Base-by-base conservation (phyloP, 2,113 vertebrate genomes). In the Lepus americanus region DNA sequence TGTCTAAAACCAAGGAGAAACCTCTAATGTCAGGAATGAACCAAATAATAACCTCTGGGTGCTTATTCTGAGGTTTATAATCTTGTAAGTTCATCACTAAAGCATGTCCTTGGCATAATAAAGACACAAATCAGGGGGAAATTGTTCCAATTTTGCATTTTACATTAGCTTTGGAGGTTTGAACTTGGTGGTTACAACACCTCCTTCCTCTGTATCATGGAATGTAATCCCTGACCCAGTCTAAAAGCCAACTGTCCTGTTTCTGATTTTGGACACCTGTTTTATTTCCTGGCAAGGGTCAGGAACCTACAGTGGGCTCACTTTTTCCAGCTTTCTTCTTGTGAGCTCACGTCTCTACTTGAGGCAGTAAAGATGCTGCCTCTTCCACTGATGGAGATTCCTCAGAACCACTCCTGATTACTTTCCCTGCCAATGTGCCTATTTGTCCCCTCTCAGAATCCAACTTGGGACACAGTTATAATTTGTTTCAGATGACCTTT, bases 401-500 rank as follows among this genome's bases (percentile, higher is more conserved):
- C 72, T 23, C 82, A 82, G 69, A 13, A 27, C 82, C 72, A 67
- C 79, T 92, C 78, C 86, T 53, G 44, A 27, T 53, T 49, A 61
- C 49, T 76, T 78, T 91, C 91, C 72, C 79, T 95, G 94, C 85
- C 79, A 91, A 93, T 70, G 33, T 64, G 92, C 85, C 96, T 94
- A 61, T 94, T 91, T 91, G 49, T 96, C 95, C 91, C 88, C 22
- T 39, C 29, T 36, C 29, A 55, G 91, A 94, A 83, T 95, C 95
- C 95, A 97, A 97, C 66, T 84, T 79, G 86, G 96, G 97, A 97
- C 96, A 97, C 96, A 95, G 93, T 84, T 67, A 79, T 96, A 95
- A 97, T 95, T 84, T 92, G 93, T 95, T 94, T 96, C 97, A 97
- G 96, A 97, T 97, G 97, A 85, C 83, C 91, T 91, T 94, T 96